Base-by-base conservation (phyloP, 1,140 invertebrate genomes). In the Palaemon carinicauda region DNA sequence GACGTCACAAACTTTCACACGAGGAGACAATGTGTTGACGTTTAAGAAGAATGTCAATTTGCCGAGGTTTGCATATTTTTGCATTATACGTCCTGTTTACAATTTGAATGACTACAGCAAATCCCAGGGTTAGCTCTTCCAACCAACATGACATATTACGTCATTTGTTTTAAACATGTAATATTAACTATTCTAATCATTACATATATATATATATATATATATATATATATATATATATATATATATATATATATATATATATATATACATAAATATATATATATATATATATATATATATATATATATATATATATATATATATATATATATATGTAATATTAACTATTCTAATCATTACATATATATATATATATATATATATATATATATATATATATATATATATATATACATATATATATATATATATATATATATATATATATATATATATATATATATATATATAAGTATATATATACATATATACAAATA, bases 211-310 rank as follows among this genome's bases (percentile, higher is more conserved):
- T 65, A 65, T 65, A 65, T 65, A 65, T 65, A 65, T 65, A 65
- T 65, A 65, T 65, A 65, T 65, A 65, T 65, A 65, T 65, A 65
- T 65, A 65, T 65, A 65, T 65, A 65, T 65, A 65, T 65, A 65
- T 65, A 65, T 65, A 65, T 65, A 65, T 65, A 65, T 65, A 65
- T 65, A 65, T 65, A 65, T 65, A 65, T 65, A 65, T 65, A 65
- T 65, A 65, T 65, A 65, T 65, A 65, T 65, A 65, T 65, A 65
- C 27, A 65, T 9, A 19, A 7, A 19, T 65, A 65, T 9, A 5
- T 9, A 5, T 9, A 65, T 65, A 65, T 65, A 65, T 65, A 65
- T 65, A 65, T 65, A 65, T 65, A 65, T 65, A 65, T 65, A 65
- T 65, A 65, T 65, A 65, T 60, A 60, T 60, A 60, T 60, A 60